These are phyloP conservation scores for Drosophila kikkawai DNA, from an alignment of 1,140 invertebrate genomes.

Conservation along the genomic window DNA sequence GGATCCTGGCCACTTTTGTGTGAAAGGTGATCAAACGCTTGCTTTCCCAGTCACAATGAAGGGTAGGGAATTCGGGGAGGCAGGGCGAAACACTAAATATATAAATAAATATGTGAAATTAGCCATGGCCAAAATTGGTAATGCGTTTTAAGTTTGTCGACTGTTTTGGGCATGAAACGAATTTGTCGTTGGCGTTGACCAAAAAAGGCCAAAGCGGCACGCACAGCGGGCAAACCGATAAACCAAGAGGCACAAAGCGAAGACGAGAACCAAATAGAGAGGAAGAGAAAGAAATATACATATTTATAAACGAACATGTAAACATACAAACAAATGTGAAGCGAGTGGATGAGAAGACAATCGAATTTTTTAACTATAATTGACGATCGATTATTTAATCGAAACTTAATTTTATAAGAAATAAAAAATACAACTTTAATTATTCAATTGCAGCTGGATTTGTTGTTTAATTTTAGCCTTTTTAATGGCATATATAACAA, in stretches of 20 bases:
- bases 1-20: not conserved
- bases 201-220: constrained; percentile 62
- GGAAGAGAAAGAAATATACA: constrained; percentile 22
- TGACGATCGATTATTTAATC: not conserved
- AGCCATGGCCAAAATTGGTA: constrained; percentile 76
- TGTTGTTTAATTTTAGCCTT: not conserved
- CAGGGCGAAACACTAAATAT: constrained; percentile 29
- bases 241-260: constrained; percentile 13
- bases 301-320: not conserved
- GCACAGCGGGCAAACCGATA: constrained; percentile 37
- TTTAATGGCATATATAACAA: not conserved
- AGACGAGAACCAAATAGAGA: constrained; percentile 10
- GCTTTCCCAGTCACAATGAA: not conserved
- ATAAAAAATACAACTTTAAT: too few species aligned
- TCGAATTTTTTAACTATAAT: not conserved
- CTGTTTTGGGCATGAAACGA: constrained; percentile 73
- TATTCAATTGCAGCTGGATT: not conserved
- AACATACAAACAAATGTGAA: not conserved
- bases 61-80: not conserved
- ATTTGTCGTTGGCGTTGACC: constrained; percentile 69
- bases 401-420: not conserved
- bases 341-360: constrained; percentile 1
- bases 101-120: constrained; percentile 66
- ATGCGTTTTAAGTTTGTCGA: constrained; percentile 75
- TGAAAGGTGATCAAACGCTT: constrained; percentile 1